Conservation (phyloP, 2,113 vertebrate species). For the Balaeniceps rex region DNA sequence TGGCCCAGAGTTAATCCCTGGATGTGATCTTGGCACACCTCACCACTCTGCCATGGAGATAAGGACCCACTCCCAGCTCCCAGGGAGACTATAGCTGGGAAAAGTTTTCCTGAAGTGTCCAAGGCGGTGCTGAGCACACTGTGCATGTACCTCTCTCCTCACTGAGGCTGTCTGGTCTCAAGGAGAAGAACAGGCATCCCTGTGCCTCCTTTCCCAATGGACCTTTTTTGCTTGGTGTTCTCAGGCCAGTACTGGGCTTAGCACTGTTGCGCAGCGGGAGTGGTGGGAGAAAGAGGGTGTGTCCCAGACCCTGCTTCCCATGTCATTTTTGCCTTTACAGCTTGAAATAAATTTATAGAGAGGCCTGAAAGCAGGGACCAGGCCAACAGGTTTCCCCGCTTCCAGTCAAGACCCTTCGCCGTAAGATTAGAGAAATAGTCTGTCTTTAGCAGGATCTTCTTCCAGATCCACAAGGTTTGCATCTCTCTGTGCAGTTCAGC, state of each 20-base stretch:
- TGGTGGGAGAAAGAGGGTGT: neutral
- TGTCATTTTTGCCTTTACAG: neutral
- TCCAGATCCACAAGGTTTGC: neutral
- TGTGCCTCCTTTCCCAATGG: neutral
- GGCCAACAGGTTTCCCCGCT: neutral
- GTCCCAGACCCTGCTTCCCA: neutral
- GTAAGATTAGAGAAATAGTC: neutral
- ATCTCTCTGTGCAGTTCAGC: neutral
- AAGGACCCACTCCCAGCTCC: neutral
- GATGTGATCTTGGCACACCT: accelerated
- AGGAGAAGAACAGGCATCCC: neutral
- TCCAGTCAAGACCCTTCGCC: neutral
- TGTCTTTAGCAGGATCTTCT: neutral
- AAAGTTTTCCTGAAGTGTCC: neutral
- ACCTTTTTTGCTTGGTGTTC: neutral
- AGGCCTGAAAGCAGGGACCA: neutral
- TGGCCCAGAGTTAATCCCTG: neutral
- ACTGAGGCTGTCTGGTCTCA: neutral
- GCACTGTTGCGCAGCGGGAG: neutral
- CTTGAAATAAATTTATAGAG: neutral
- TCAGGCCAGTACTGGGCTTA: too few species aligned
- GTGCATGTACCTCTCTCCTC: neutral
- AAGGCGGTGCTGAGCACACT: neutral
- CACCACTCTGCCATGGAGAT: neutral
- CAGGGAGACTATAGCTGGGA: neutral